Evolutionary conservation across 2,888 invertebrate genomes (phyloP), one percentile per base, ranked within the genome.

Genomic region (Philonicus albiceps): DNA sequence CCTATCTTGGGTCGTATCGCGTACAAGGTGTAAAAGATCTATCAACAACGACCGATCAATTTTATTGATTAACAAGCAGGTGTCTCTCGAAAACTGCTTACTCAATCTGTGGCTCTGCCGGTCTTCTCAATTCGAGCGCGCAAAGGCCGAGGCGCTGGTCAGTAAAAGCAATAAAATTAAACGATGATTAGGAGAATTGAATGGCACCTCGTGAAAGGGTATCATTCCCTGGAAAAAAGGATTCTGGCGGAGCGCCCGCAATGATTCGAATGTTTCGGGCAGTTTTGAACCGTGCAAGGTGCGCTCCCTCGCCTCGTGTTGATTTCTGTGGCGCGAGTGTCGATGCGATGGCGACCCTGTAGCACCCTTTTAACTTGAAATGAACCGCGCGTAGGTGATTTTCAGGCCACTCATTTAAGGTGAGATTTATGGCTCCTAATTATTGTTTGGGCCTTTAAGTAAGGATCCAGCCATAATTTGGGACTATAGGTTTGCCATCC

Each of bases 1-100:
- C 83, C 83, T 37, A 34, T 64, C 37, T 11, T 37, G 34, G 22
- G 22, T 34, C 34, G 37, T 83, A 84, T 73, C 72, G 19, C 40
- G 74, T 40, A 85, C 85, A 85, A 85, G 85, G 85, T 85, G 85
- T 85, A 85, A 86, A 86, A 86, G 76, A 86, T 78, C 76, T 64
- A 86, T 86, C 86, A 86, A 37, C 76, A 40, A 40, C 27, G 64
- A 27, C 86, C 76, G 86, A 86, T 86, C 74, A 86, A 76, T 86
- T 76, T 64, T 85, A 75, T 84, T 84, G 84, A 84, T 84, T 84
- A 84, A 84, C 84, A 84, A 84, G 84, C 84, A 84, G 84, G 84
- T 84, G 84, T 84, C 72, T 84, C 40, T 40, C 43, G 43, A 84
- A 27, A 73, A 40, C n/a, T 73, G 84, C 84, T 73, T 73, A 73